Conservation (phyloP, 2,888 invertebrate species). For the Steromphala cineraria region DNA sequence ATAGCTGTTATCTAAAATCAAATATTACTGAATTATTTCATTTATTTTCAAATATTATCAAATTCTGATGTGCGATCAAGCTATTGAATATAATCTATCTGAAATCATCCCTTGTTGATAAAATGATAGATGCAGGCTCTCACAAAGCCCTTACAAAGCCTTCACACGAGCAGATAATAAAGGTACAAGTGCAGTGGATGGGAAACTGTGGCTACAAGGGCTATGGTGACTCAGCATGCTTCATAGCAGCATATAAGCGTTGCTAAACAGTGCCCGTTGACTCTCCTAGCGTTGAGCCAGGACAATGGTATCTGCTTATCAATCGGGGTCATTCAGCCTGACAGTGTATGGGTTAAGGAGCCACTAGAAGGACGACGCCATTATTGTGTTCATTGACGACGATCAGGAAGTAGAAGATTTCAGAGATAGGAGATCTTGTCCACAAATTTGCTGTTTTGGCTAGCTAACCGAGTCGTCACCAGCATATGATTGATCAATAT, state of each 20-base stretch:
- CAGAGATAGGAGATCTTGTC: not conserved
- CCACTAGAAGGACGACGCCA: not conserved
- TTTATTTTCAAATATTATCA: no score
- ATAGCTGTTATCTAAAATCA: no score
- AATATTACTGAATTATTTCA: no score
- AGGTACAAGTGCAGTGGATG: not conserved
- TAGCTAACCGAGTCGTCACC: not conserved
- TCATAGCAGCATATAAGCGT: conserved; percentile 13
- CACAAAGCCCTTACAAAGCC: no score
- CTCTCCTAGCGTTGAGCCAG: not conserved
- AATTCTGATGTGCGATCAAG: no score
- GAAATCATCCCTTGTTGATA: no score
- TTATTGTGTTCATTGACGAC: conserved; percentile 15
- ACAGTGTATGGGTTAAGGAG: no score
- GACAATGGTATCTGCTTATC: not conserved
- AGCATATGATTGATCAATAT: not conserved
- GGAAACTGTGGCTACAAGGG: not conserved
- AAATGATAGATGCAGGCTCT: no score
- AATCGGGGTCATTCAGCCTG: not conserved
- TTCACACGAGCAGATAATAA: no score
- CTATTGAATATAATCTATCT: no score
- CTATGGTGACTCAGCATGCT: not conserved
- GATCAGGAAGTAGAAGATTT: conserved; percentile 1
- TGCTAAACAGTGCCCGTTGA: not conserved
- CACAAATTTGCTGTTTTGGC: not conserved